Base-by-base conservation (phyloP, 2,888 invertebrate species). In the Rutpela maculata region DNA sequence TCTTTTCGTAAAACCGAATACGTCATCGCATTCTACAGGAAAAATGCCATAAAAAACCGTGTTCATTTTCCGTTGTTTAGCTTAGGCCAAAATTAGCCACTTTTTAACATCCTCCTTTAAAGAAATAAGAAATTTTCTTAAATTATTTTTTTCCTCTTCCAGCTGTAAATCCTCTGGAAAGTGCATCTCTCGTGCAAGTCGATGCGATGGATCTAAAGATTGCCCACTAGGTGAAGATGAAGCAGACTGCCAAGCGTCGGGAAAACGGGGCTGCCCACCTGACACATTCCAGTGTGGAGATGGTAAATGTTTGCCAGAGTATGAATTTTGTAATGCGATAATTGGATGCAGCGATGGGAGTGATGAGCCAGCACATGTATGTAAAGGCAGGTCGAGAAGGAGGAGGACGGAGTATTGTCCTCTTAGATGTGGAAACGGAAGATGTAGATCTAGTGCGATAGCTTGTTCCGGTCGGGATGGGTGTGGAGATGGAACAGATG, bases 281-380 rank as follows among this genome's bases (percentile, higher is more conserved):
- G 94, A 96, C 83, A 95, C 97, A 15, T 97, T 96, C 91, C 94
- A 95, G 76, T 97, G 97, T 88, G 93, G 93, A 81, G 96, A 96
- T 83, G 97, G 97, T 26, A 95, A 96, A 87, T 97, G 97, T 86
- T 90, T 97, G 76, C 97, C 97, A 0, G 97, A 96, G 86, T 97
- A 96, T 87, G 96, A 96, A 89, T 97, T 97, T 90, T 98, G 97
- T 90, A 97, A 98, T 90, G 96, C 97, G 6, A 95, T 97, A 74
- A 93, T 96, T 69, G 88, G 81, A 50, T 81, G 81, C 60, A 93
- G 94, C 83, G 97, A 97, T 89, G 96, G 94, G n/a, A 96, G 96
- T 78, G 97, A 97, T 88, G 97, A 97, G 88, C 95, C 95, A 0
- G 93, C 94, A n/a, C 94, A 94, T 86, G 91, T 95, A 18, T 96